Evolutionary conservation across 1,140 invertebrate genomes (phyloP).

Genomic region (Liolophura sinensis): DNA sequence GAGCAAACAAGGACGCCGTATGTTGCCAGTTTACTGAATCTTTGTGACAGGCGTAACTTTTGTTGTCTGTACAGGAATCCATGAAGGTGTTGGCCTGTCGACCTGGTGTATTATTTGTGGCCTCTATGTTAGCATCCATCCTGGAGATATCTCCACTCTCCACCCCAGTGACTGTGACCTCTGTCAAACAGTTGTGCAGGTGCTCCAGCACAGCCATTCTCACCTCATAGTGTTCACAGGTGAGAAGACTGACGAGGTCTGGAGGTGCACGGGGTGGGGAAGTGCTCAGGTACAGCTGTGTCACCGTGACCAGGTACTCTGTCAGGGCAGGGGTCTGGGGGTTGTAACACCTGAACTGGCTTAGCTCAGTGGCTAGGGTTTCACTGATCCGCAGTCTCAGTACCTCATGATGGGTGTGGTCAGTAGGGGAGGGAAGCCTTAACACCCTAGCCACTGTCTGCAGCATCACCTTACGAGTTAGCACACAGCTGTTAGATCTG

Average conservation of each 20-base stretch:
- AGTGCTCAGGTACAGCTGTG: slow-evolving; percentile 4
- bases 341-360: not conserved
- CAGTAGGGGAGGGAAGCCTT: not conserved
- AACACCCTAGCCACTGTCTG: not conserved
- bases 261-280: not conserved
- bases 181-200: not conserved
- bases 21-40: no score
- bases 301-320: slow-evolving; percentile 5
- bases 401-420: not conserved
- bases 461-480: not conserved
- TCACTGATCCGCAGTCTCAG: no score
- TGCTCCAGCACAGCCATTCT: slow-evolving; percentile 23
- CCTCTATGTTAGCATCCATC: no score
- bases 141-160: no score
- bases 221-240: slow-evolving; percentile 29
- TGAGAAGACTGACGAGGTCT: slow-evolving; percentile 12
- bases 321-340: slow-evolving; percentile 2
- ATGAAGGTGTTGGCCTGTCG: no score
- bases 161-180: not conserved
- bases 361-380: no score
- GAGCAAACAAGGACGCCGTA: no score
- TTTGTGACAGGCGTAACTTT: no score
- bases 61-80: no score
- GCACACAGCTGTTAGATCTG: not conserved
- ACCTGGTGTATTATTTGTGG: no score